Evolutionary conservation across 1,140 invertebrate genomes (phyloP).

Genomic region (Dendrolimus kikuchii): DNA sequence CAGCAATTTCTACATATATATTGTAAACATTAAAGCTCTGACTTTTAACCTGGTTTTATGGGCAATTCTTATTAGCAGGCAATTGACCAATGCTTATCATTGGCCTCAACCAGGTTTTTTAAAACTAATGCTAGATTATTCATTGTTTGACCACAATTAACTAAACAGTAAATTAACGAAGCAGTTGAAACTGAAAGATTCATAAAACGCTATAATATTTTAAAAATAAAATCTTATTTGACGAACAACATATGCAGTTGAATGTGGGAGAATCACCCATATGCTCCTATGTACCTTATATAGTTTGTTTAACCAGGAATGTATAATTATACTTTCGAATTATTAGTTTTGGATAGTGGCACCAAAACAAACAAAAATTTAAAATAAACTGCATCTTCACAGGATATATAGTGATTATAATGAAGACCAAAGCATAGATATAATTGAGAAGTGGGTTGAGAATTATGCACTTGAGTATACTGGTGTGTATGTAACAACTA

Average conservation of each 20-base stretch:
- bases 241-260: background rate
- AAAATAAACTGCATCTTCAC: constrained; percentile 17
- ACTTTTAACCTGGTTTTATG: no score
- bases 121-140: no score
- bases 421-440: constrained; percentile 81
- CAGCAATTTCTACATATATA: no score
- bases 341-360: no score
- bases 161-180: no score
- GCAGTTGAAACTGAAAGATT: no score
- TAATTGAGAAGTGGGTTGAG: constrained; percentile 84
- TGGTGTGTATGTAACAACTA: constrained; percentile 76
- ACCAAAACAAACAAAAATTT: background rate
- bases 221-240: background rate
- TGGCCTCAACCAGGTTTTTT: no score
- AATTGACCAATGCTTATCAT: no score
- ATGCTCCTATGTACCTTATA: no score
- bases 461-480: constrained; percentile 80
- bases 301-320: background rate
- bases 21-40: no score
- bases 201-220: background rate
- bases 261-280: background rate
- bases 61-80: no score
- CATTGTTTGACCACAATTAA: no score
- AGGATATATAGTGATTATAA: constrained; percentile 95
- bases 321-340: background rate